A percentile compares a stretch with the other conserved stretches of the same genome.
phyloP scores from a whole-genome alignment of 2,888 invertebrate species.

The Entomobrya proxima region DNA sequence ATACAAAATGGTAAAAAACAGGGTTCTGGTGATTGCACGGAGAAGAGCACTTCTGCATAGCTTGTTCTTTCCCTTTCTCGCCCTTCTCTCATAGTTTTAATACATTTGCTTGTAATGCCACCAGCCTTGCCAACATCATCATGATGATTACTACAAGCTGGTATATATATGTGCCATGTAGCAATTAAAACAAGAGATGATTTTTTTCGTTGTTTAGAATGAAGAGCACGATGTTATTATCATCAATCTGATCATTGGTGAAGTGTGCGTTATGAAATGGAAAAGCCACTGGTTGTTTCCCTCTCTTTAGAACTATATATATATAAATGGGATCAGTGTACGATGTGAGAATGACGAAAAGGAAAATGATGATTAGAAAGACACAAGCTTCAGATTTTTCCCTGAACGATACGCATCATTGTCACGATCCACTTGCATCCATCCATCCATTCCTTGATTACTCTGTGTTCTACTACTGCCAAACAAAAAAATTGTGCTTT shows the following conservation, averaged over 20 bases:
- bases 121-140: not conserved
- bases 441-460: slow-evolving; percentile 33
- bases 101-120: slow-evolving; percentile 17
- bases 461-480: not conserved
- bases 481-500: not conserved
- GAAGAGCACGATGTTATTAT: not conserved
- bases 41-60: not conserved
- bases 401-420: slow-evolving; percentile 20
- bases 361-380: slow-evolving; percentile 35
- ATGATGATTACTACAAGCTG: slow-evolving; percentile 12
- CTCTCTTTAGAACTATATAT: not conserved
- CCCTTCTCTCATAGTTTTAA: slow-evolving; percentile 21
- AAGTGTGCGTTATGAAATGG: not conserved
- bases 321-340: not conserved
- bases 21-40: not conserved
- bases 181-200: slow-evolving; percentile 46
- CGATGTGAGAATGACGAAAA: not conserved
- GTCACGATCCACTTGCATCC: slow-evolving; percentile 41
- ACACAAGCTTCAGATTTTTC: slow-evolving; percentile 3
- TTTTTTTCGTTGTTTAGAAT: slow-evolving; percentile 16
- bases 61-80: not conserved
- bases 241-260: not conserved
- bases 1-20: not conserved
- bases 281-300: not conserved
- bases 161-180: slow-evolving; percentile 11